Evolutionary conservation across 1,140 invertebrate genomes (phyloP), one percentile per base, ranked within the genome.

Genomic region (Brachionus rotundiformis): DNA sequence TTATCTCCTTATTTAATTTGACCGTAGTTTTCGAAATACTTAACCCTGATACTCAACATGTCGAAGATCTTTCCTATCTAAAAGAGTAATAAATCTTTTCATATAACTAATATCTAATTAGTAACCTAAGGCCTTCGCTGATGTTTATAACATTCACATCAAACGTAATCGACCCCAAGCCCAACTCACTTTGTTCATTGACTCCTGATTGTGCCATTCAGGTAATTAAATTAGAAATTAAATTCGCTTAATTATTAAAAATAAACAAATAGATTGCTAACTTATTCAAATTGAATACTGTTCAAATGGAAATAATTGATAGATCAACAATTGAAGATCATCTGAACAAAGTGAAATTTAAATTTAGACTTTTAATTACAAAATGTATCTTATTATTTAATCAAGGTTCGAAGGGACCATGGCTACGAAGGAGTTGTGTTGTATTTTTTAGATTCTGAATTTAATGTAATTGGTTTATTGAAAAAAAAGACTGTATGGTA

Each of bases 401-500:
- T 1, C 4, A 61, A 88, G 87, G 85, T 89, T 36, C 84, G 89
- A 36, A 76, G 83, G 59, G 87, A 85, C 5, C 85, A 85, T 80
- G 84, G 86, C 33, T 86, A 85, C 82, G 89, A 90, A 84, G 89
- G 89, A 8, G 86, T 88, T 83, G 89, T 90, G 1, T 82, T 90
- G 13, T 90, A 89, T 84, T 90, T 89, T 83, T 39, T 89, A 11
- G 88, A 89, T 82, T 82, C 82, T 16, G 63, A 85, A 29, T 82
- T 84, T 31, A 83, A 84, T 82, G 87, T 89, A 0, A 88, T 90
- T 82, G 89, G 89, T 8, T 54, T 90, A 4, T 82, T 89, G 31
- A 90, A 90, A 83, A 89, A 89, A 85, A 90, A 90, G 84, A 89
- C 89, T 19, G 84, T 86, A 25, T 90, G 89, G 63, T 68, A 68